phyloP scores from a whole-genome alignment of 2,888 invertebrate species.

The Matsumyia berberina region DNA sequence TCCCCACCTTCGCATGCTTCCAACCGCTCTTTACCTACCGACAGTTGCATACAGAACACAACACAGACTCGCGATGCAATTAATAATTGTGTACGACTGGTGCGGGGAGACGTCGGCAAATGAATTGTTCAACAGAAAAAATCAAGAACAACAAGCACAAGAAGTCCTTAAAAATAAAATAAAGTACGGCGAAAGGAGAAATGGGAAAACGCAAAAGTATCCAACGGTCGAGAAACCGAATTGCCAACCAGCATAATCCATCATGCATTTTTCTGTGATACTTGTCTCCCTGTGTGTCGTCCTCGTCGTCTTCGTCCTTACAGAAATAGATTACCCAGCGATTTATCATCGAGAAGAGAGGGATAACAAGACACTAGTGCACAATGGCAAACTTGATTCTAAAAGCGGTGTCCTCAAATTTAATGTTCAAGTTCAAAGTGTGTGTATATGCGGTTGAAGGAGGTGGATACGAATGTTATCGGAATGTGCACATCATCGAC shows the following conservation, averaged over 20 bases:
- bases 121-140: slow-evolving; percentile 31
- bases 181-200: slow-evolving; percentile 16
- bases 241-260: slow-evolving; percentile 60
- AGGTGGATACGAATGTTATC: slow-evolving; percentile 25
- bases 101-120: slow-evolving; percentile 12
- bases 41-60: slow-evolving; percentile 47
- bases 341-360: slow-evolving; percentile 61
- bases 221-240: slow-evolving; percentile 48
- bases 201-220: slow-evolving; percentile 10
- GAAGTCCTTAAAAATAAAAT: slow-evolving; percentile 44
- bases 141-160: slow-evolving; percentile 21
- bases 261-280: slow-evolving; percentile 60
- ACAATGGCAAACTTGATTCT: slow-evolving; percentile 54
- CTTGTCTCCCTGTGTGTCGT: background rate
- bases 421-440: slow-evolving; percentile 51
- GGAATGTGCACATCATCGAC: slow-evolving; percentile 49
- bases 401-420: slow-evolving; percentile 43
- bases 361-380: slow-evolving; percentile 42
- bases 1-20: slow-evolving; percentile 3
- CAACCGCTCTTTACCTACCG: slow-evolving; percentile 25
- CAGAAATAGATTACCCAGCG: slow-evolving; percentile 58
- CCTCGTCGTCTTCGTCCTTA: slow-evolving; percentile 17
- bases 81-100: slow-evolving; percentile 62
- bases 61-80: slow-evolving; percentile 54
- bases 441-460: background rate